Percentiles rank a stretch among this genome's conserved stretches.
These are phyloP conservation scores for Notiomystis cincta DNA, from an alignment of 2,113 vertebrate species.

Conservation along the genomic window DNA sequence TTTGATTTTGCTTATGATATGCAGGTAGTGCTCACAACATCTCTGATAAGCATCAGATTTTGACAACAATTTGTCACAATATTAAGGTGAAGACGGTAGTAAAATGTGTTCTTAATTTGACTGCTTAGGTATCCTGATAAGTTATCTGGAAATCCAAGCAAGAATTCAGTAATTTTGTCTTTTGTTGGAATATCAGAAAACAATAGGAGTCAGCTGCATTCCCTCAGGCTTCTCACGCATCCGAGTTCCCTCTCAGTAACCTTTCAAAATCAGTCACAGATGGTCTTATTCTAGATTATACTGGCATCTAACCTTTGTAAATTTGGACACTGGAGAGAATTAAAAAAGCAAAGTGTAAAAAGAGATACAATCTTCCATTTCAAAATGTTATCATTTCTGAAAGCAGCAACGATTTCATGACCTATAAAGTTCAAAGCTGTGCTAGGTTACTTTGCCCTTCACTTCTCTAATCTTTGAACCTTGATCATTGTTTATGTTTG, in stretches of 20 bases:
- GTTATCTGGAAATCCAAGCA: background rate
- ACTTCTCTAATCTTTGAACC: background rate
- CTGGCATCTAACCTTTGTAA: conserved; percentile 72
- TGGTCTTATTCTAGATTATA: conserved; percentile 61
- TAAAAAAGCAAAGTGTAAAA: conserved; percentile 47
- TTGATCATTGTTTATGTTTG: background rate
- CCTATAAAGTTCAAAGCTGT: conserved; percentile 57
- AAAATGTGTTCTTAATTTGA: background rate
- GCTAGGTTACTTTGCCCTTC: background rate
- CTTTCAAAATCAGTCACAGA: conserved; percentile 67
- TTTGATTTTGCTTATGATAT: background rate
- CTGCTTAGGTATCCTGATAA: background rate
- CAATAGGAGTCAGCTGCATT: background rate
- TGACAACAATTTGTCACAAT: background rate
- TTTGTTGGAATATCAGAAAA: background rate
- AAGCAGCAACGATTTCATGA: conserved; percentile 26
- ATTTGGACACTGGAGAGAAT: conserved; percentile 36
- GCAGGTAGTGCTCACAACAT: background rate
- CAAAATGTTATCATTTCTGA: conserved; percentile 29
- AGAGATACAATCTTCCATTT: conserved; percentile 58
- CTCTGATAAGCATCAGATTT: background rate
- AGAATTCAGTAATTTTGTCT: background rate
- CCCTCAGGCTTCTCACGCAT: background rate
- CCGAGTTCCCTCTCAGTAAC: conserved; percentile 52
- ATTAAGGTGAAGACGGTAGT: accelerated